These are phyloP conservation scores for Lophotis ruficrista DNA, from an alignment of 2,113 vertebrate genomes.

Conservation along the genomic window DNA sequence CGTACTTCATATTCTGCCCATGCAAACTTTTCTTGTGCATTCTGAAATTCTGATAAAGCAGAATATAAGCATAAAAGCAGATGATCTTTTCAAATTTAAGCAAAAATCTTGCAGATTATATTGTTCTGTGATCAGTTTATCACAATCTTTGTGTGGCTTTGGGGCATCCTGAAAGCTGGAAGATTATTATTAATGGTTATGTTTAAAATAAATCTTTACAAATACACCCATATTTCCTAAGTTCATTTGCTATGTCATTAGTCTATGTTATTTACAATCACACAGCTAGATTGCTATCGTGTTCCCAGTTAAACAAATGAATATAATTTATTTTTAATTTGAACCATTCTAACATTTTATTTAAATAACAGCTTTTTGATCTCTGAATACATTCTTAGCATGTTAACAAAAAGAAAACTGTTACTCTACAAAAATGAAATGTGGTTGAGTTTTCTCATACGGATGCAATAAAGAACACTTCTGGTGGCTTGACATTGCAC, in stretches of 20 bases:
- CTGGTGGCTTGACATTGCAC: conserved; percentile 58
- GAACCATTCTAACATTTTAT: conserved; percentile 27
- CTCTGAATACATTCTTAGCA: conserved; percentile 12
- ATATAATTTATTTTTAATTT: conserved; percentile 26
- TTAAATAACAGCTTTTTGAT: conserved; percentile 56
- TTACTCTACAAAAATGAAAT: conserved; percentile 42
- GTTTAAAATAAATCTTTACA: background rate
- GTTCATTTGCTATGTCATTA: background rate
- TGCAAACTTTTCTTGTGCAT: background rate
- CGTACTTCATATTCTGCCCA: background rate
- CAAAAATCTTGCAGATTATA: background rate
- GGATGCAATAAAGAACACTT: conserved; percentile 51
- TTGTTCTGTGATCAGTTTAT: background rate
- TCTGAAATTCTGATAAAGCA: background rate
- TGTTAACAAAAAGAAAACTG: conserved; percentile 52
- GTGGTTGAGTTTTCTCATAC: background rate
- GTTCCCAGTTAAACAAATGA: background rate
- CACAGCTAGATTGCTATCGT: background rate
- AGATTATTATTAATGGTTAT: background rate
- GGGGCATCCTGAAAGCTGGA: background rate
- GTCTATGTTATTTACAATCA: background rate
- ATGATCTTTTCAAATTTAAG: background rate
- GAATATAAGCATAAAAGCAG: background rate
- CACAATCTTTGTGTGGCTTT: background rate
- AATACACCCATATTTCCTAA: background rate